These are phyloP conservation scores for Cossypha polioptera DNA, from an alignment of 2,797 vertebrate genomes.

Conservation along the genomic window DNA sequence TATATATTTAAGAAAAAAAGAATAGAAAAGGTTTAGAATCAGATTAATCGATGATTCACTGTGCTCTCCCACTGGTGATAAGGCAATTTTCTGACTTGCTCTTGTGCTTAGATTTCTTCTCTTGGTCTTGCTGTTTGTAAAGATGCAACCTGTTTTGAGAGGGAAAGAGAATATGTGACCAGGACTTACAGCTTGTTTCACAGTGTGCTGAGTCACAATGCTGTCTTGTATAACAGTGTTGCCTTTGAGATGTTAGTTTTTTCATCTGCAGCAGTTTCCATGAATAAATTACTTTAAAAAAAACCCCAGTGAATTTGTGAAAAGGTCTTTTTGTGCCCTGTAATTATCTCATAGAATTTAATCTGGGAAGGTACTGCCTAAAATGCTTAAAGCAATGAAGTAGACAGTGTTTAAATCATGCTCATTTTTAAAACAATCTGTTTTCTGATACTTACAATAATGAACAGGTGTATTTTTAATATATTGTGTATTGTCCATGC, in stretches of 20 bases:
- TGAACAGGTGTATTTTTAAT: conserved; percentile 2
- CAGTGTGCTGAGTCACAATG: conserved; percentile 35
- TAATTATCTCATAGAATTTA: conserved; percentile 53
- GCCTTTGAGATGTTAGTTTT: background rate
- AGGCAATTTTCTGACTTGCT: background rate
- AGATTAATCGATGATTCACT: background rate
- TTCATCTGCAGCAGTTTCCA: conserved; percentile 32
- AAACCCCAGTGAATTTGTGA: background rate
- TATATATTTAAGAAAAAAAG: background rate
- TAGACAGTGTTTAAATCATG: conserved; percentile 19
- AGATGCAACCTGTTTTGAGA: background rate
- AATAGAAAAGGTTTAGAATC: background rate
- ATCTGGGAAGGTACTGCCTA: background rate
- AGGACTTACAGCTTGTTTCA: background rate
- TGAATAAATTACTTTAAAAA: conserved; percentile 31
- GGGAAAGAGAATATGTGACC: background rate
- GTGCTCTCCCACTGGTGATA: background rate
- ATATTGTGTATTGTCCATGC: background rate
- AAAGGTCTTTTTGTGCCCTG: conserved; percentile 46
- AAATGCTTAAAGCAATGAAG: conserved; percentile 30
- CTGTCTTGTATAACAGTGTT: background rate
- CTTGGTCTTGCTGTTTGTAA: background rate
- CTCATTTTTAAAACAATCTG: conserved; percentile 29
- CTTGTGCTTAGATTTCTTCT: background rate
- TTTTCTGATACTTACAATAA: conserved; percentile 33